Conservation (phyloP, 1,140 invertebrate genomes). For the Goniozus legneri region DNA sequence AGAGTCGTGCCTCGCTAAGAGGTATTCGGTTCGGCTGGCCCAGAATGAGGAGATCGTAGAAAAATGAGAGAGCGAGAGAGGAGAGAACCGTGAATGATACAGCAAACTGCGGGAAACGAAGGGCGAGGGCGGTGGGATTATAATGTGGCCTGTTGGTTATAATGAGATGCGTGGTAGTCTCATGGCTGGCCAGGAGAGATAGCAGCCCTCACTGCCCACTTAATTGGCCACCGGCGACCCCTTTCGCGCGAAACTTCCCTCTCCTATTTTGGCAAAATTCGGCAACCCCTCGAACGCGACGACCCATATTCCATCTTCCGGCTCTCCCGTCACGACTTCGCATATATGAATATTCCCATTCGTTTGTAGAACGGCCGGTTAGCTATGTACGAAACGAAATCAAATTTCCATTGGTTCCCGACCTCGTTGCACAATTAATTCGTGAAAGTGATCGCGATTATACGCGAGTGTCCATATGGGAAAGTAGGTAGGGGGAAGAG, state of each 20-base stretch:
- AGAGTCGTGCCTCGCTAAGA: conserved; percentile 5
- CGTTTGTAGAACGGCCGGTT: background rate
- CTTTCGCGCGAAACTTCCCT: conserved; percentile 17
- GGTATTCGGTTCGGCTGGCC: background rate
- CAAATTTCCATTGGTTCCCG: background rate
- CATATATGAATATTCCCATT: conserved; percentile 3
- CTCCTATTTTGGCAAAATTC: no score
- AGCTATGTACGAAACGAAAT: background rate
- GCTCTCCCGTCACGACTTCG: background rate
- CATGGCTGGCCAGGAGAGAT: conserved; percentile 37
- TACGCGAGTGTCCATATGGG: no score
- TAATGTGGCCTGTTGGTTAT: conserved; percentile 34
- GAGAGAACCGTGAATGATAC: conserved; percentile 34
- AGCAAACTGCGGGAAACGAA: no score
- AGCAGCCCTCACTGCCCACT: conserved; percentile 31
- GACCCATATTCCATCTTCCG: conserved; percentile 7
- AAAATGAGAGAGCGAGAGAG: conserved; percentile 14
- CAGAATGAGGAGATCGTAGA: background rate
- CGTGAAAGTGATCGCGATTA: no score
- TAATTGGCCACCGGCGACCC: conserved; percentile 38
- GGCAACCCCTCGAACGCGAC: background rate
- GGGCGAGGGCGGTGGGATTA: conserved; percentile 34
- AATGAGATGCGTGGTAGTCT: conserved; percentile 40
- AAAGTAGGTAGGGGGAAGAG: background rate
- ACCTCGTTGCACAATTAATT: no score